A percentile compares a stretch with the other conserved stretches of the same genome.
These are phyloP conservation scores for Oxygymnocypris stewartii DNA, from an alignment of 2,113 vertebrate species.

Conservation along the genomic window DNA sequence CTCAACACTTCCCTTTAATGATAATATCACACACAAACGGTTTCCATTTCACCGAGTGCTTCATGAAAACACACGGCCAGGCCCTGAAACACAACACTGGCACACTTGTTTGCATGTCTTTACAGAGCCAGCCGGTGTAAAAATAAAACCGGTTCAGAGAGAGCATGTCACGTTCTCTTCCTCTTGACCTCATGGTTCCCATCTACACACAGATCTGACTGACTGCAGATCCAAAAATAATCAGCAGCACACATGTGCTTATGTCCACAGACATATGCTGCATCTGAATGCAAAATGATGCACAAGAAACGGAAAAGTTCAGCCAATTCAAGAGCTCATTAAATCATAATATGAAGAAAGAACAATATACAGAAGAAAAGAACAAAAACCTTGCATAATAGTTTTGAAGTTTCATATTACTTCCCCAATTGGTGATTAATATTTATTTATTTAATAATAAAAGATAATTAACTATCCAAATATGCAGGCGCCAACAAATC, in stretches of 20 bases:
- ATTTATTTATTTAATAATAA: no score
- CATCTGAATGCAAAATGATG: no score
- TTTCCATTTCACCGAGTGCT: background rate
- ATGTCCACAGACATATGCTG: background rate
- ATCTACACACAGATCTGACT: background rate
- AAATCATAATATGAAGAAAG: background rate
- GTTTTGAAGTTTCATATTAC: no score
- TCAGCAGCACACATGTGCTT: background rate
- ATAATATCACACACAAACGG: background rate
- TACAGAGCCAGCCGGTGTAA: background rate
- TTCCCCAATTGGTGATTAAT: no score
- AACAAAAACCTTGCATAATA: no score
- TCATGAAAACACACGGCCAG: conserved; percentile 33
- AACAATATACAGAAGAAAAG: background rate
- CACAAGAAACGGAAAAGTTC: no score
- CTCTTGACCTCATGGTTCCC: background rate
- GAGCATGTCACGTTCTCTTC: background rate
- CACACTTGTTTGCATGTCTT: conserved; percentile 16
- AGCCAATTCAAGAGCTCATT: background rate
- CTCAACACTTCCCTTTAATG: conserved; percentile 20
- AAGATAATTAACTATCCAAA: no score
- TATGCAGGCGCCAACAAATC: no score
- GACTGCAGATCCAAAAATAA: background rate
- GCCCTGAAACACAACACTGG: background rate
- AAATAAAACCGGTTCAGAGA: conserved; percentile 11